Evolutionary conservation across 1,140 invertebrate genomes (phyloP).

Genomic region (Medauroidea extradentata): DNA sequence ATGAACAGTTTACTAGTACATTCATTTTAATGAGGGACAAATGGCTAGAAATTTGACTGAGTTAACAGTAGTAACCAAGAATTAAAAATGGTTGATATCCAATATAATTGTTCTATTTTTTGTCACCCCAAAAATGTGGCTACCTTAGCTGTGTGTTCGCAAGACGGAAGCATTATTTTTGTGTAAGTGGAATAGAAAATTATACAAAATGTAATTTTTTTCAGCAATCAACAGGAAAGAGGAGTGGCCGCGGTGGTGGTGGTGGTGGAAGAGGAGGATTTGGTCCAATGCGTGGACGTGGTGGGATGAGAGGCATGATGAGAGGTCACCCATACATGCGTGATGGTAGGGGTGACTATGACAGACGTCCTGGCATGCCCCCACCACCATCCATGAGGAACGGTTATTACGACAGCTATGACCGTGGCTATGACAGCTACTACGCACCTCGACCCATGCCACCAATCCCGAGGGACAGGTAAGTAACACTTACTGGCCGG

Average conservation of each 20-base stretch:
- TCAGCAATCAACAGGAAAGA: constrained; percentile 18
- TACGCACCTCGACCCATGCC: constrained; percentile 23
- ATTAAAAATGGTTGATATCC: too few relatives aligned
- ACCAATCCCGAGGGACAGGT: constrained; percentile 7
- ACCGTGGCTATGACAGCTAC: constrained; percentile 25
- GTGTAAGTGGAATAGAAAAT: too few relatives aligned
- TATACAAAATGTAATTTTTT: background rate
- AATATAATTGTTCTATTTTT: too few relatives aligned
- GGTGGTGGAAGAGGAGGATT: constrained; percentile 15
- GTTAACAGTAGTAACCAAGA: too few relatives aligned
- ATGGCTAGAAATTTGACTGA: too few relatives aligned
- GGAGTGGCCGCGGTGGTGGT: constrained; percentile 20
- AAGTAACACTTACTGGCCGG: too few relatives aligned
- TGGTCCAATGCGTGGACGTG: constrained; percentile 21
- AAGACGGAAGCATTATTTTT: too few relatives aligned
- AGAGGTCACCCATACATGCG: constrained; percentile 17
- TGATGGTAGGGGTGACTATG: constrained; percentile 21
- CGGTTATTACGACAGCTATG: constrained; percentile 30
- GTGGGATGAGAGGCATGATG: constrained; percentile 23
- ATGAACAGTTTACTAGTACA: too few relatives aligned
- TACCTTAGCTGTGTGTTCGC: too few relatives aligned
- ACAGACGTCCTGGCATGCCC: constrained; percentile 18
- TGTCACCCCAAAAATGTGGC: too few relatives aligned
- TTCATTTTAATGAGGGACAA: too few relatives aligned
- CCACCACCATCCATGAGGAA: constrained; percentile 29